Percentiles rank a stretch among this genome's conserved stretches.
These are phyloP conservation scores for Nanger granti DNA, from an alignment of 2,113 vertebrate genomes.

Conservation along the genomic window DNA sequence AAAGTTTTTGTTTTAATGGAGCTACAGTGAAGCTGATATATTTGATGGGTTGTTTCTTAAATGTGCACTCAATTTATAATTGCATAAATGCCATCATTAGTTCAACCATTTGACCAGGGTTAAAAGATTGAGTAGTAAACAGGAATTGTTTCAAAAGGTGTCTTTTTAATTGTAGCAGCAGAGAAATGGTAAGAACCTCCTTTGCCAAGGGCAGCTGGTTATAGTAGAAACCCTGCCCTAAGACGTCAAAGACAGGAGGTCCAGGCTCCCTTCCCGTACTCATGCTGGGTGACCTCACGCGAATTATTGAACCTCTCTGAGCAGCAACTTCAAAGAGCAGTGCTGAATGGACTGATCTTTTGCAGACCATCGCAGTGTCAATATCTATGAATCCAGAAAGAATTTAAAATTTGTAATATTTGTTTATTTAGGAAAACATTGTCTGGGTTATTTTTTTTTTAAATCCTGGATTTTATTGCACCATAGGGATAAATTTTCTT, in stretches of 20 bases:
- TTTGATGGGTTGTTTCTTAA: slow-evolving; percentile 65
- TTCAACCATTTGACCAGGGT: slow-evolving; percentile 4
- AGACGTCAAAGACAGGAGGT: neutral
- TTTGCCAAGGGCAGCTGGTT: neutral
- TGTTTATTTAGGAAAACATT: neutral
- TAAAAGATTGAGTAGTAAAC: slow-evolving; percentile 39
- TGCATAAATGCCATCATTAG: slow-evolving; percentile 47
- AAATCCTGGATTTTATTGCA: neutral
- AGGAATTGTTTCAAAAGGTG: neutral
- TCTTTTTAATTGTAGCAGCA: neutral
- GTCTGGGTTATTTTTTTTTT: neutral
- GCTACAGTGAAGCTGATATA: slow-evolving; percentile 62
- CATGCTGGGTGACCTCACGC: neutral
- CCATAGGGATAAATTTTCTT: neutral
- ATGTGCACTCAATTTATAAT: slow-evolving; percentile 61
- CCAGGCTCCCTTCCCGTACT: neutral
- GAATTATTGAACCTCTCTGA: neutral
- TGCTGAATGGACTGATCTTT: neutral
- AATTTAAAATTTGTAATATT: neutral
- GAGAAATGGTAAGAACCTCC: neutral
- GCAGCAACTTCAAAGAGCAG: neutral
- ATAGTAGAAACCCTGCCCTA: neutral
- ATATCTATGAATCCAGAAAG: neutral
- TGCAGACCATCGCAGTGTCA: neutral
- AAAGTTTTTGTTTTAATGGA: slow-evolving; percentile 62